These are phyloP conservation scores for Tyrophagus putrescentiae DNA, from an alignment of 1,140 invertebrate genomes.

Conservation along the genomic window DNA sequence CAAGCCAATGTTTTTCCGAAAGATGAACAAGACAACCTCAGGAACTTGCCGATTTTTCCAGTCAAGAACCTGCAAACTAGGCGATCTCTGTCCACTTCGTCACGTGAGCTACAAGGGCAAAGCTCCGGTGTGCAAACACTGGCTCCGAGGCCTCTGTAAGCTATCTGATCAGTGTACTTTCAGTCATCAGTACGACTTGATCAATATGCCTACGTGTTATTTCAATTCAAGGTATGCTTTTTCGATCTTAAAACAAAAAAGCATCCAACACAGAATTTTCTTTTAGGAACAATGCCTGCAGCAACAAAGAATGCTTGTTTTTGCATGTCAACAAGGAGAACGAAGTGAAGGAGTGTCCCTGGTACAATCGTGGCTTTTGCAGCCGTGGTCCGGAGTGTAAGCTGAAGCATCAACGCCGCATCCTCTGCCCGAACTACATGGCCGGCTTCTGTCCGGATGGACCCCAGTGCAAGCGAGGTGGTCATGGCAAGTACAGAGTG, in stretches of 20 bases:
- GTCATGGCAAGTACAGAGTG: too few relatives aligned
- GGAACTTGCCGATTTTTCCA: slow-evolving; percentile 7
- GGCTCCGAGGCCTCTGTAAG: slow-evolving; percentile 13
- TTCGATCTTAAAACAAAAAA: too few relatives aligned
- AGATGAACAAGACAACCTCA: slow-evolving; percentile 36
- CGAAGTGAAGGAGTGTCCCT: slow-evolving; percentile 11
- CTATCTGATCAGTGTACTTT: slow-evolving; percentile 13
- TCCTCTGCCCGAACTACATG: slow-evolving; percentile 2
- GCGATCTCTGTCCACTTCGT: slow-evolving; percentile 38
- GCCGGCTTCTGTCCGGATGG: slow-evolving; percentile 53
- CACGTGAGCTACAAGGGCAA: slow-evolving; percentile 32
- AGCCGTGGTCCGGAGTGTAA: slow-evolving; percentile 7
- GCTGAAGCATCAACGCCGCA: not conserved
- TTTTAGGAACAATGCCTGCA: slow-evolving; percentile 11
- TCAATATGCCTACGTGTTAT: slow-evolving; percentile 13
- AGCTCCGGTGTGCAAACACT: slow-evolving; percentile 13
- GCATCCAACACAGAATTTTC: too few relatives aligned
- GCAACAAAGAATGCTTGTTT: slow-evolving; percentile 16
- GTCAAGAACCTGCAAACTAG: slow-evolving; percentile 33
- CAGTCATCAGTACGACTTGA: not conserved
- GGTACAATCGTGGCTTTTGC: slow-evolving; percentile 12
- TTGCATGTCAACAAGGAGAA: slow-evolving; percentile 5
- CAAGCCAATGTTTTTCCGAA: slow-evolving; percentile 38
- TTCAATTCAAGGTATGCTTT: slow-evolving; percentile 13
- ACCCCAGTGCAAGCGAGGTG: slow-evolving; percentile 81